Percentiles rank a stretch among this genome's conserved stretches.
Evolutionary conservation across 1,140 invertebrate genomes (phyloP).

Genomic region (Tetramorium parvispinum): DNA sequence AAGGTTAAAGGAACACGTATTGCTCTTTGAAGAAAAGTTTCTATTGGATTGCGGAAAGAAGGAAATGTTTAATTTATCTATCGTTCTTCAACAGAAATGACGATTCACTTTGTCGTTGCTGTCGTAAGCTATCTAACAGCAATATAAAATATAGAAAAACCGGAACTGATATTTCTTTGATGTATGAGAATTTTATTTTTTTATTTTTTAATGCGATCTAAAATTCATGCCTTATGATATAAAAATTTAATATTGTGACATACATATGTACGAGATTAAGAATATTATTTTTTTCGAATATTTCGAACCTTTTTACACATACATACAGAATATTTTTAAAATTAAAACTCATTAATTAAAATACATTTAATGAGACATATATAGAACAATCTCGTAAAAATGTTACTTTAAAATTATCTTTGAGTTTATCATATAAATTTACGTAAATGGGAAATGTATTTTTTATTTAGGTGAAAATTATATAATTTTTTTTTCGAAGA

Average conservation of each 20-base stretch:
- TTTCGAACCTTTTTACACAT: background rate
- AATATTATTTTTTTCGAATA: background rate
- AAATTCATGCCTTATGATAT: background rate
- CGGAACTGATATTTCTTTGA: background rate
- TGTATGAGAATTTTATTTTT: background rate
- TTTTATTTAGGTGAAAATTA: background rate
- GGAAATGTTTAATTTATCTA: background rate
- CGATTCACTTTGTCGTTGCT: background rate
- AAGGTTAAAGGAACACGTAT: slow-evolving; percentile 52
- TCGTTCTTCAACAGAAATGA: background rate
- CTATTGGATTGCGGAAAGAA: background rate
- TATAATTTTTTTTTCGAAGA: background rate
- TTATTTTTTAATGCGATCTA: background rate
- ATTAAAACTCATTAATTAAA: slow-evolving; percentile 8
- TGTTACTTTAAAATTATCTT: background rate
- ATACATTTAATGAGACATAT: background rate
- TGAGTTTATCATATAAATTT: background rate
- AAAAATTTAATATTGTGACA: slow-evolving; percentile 1
- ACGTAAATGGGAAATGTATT: background rate
- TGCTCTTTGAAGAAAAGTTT: background rate
- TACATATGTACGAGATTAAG: background rate
- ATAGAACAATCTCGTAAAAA: background rate
- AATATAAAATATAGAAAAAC: background rate
- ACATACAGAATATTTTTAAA: background rate
- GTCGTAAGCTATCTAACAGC: background rate